Evolutionary conservation across 53 echinoderm and acorn worm species (phyloP).

Genomic region (Arbacia lixula): DNA sequence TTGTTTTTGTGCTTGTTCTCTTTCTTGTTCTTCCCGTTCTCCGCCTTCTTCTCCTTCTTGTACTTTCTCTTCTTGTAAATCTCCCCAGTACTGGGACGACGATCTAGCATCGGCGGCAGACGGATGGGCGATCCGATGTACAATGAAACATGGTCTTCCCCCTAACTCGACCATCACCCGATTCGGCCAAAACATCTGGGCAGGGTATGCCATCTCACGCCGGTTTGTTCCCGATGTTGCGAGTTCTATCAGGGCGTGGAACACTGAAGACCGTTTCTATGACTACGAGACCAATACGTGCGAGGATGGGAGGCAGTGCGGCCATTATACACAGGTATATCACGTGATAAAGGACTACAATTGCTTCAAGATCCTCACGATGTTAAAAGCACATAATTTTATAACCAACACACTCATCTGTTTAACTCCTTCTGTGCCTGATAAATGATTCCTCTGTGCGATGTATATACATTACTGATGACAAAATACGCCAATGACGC

Average conservation of each 20-base stretch:
- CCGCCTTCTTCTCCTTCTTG: not conserved
- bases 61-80: not conserved
- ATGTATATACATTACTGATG: too few relatives aligned
- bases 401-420: too few relatives aligned
- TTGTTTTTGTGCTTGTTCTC: not conserved
- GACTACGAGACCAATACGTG: constrained; percentile 56
- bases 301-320: constrained; percentile 22
- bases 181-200: constrained; percentile 81
- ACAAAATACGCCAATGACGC: too few relatives aligned
- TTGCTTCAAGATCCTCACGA: too few relatives aligned
- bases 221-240: constrained; percentile 47
- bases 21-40: not conserved
- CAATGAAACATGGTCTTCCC: constrained; percentile 59
- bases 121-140: constrained; percentile 65
- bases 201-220: constrained; percentile 41
- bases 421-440: too few relatives aligned
- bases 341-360: too few relatives aligned
- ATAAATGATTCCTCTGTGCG: too few relatives aligned
- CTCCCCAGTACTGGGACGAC: constrained; percentile 63
- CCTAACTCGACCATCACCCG: constrained; percentile 31
- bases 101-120: constrained; percentile 63
- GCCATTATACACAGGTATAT: constrained; percentile 63
- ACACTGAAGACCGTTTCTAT: constrained; percentile 35
- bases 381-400: too few relatives aligned
- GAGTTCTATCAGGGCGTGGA: constrained; percentile 36